phyloP scores from a whole-genome alignment of 2,113 vertebrate species.

The Ariopsis seemanni region DNA sequence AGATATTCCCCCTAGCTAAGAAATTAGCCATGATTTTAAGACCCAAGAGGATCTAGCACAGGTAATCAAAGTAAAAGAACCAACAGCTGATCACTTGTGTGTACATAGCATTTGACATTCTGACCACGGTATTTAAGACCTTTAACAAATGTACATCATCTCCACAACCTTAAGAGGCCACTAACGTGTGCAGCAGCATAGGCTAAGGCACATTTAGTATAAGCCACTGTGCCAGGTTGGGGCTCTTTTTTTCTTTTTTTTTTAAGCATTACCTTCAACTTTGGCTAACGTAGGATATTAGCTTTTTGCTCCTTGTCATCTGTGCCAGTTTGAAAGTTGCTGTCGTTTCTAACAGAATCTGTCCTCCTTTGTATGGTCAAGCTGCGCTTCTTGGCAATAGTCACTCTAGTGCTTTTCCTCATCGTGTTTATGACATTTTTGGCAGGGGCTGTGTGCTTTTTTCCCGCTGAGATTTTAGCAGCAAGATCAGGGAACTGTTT shows the following conservation, averaged over 20 bases:
- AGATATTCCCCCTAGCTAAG: background rate
- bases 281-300: background rate
- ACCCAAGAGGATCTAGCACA: background rate
- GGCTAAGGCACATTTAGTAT: constrained; percentile 1
- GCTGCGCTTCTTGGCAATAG: background rate
- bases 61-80: background rate
- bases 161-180: background rate
- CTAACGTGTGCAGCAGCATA: background rate
- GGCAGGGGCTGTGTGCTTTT: background rate
- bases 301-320: background rate
- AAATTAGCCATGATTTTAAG: background rate
- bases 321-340: background rate
- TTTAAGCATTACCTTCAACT: background rate
- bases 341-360: background rate
- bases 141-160: background rate
- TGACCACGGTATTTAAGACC: background rate
- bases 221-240: background rate
- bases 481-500: constrained; percentile 76
- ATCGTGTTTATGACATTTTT: background rate
- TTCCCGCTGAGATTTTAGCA: constrained; percentile 12
- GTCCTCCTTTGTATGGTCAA: background rate
- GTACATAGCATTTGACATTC: background rate
- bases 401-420: background rate
- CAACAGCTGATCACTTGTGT: background rate
- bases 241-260: background rate